Base-by-base conservation (phyloP, 2,888 invertebrate genomes). In the Oconnorella tubifera region DNA sequence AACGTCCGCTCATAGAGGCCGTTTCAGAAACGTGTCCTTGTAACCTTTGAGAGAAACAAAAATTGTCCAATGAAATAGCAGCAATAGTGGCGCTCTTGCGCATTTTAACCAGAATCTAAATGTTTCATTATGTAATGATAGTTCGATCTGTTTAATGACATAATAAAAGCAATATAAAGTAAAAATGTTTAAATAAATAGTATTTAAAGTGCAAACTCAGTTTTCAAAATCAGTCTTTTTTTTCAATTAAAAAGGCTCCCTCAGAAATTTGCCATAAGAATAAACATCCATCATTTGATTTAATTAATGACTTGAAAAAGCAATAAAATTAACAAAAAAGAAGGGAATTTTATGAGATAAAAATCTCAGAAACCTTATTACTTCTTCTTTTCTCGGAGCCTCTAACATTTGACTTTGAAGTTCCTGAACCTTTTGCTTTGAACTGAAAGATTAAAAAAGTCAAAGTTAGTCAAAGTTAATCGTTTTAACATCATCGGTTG, bases 391-490 rank as follows among this genome's bases (percentile, higher is more conserved):
- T 63, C 55, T 55, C 19, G 65, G 65, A 23, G 65, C 65, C 19
- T 32, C 33, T n/a, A 65, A 33, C 48, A 73, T 31, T 53, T 70
- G 68, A 10, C 55, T 63, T 29, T 67, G 63, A 3, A 67, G 63
- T 56, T 72, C 72, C 53, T 74, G 70, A 23, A 74, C 33, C 33
- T 74, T 68, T 56, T 73, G 69, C 50, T 74, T 72, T 10, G 59
- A 53, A 33, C 64, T 64, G 56, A 6, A 57, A 1, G 23, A 14
- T 28, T 10, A 3, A 2, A 58, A 27, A 19, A 27, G n/a, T 56
- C 40, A 40, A 40, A 40, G 40, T 40, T 19, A 40, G 10, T 29
- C 6, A 56, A 40, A 40, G 40, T 40, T 40, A 40, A 40, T 10
- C 10, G 10, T 40, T 40, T 10, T 19, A 40, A 10, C 40, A 10